Conservation (phyloP, 1,140 invertebrate genomes). For the Tetramorium alpestre region DNA sequence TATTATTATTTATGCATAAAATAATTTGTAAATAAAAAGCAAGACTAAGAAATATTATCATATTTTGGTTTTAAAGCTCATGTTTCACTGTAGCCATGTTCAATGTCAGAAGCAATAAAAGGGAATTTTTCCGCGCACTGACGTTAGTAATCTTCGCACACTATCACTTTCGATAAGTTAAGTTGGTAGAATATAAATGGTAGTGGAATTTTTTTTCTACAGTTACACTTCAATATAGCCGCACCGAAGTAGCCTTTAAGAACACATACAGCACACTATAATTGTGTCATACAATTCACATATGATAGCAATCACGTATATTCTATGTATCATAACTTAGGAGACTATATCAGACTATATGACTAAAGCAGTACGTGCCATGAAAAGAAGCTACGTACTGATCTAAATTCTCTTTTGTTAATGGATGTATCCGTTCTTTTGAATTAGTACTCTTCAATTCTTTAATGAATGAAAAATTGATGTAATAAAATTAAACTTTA, state of each 20-base stretch:
- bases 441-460: background rate
- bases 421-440: background rate
- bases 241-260: background rate
- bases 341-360: background rate
- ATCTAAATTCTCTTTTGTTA: background rate
- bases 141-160: background rate
- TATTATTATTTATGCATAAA: background rate
- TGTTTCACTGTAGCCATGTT: background rate
- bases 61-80: background rate
- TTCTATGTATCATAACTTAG: background rate
- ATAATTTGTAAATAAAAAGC: background rate
- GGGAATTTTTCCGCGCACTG: background rate
- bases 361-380: slow-evolving; percentile 5
- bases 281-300: background rate
- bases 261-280: background rate
- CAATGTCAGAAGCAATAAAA: background rate
- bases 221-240: background rate
- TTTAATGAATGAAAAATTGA: background rate
- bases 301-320: background rate
- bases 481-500: background rate
- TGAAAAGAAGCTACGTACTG: slow-evolving; percentile 13
- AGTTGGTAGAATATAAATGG: slow-evolving; percentile 1
- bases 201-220: background rate
- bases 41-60: background rate
- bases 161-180: background rate